Percentiles rank a stretch among this genome's conserved stretches.
phyloP scores from a whole-genome alignment of 2,888 invertebrate species.

The Temnothorax unifasciatus region DNA sequence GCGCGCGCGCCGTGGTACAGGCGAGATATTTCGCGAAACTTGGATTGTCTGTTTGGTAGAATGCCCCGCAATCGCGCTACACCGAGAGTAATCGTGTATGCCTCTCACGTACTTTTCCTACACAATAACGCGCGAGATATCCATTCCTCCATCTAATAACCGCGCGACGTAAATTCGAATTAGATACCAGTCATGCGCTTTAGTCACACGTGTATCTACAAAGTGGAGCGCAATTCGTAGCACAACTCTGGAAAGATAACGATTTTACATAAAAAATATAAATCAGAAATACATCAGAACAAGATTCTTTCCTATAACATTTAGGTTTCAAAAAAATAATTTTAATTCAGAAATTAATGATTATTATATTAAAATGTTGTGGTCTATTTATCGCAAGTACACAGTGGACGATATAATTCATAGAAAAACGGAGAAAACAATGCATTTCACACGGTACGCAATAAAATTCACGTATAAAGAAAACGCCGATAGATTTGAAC shows the following conservation, averaged over 20 bases:
- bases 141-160: conserved; percentile 48
- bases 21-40: conserved; percentile 60
- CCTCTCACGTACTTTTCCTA: conserved; percentile 47
- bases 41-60: conserved; percentile 51
- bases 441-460: not conserved
- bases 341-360: not conserved
- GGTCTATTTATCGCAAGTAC: not conserved
- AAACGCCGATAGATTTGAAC: not conserved
- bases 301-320: not conserved
- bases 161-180: conserved; percentile 42
- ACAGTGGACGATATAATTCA: not conserved
- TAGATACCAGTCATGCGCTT: conserved; percentile 17
- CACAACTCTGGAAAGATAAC: not conserved
- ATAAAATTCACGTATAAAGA: not conserved
- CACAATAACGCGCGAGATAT: conserved; percentile 51
- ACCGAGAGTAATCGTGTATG: conserved; percentile 33
- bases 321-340: not conserved
- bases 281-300: not conserved
- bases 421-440: not conserved
- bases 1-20: not conserved
- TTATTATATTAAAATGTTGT: not conserved
- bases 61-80: not conserved
- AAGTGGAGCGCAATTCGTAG: not conserved
- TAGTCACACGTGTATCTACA: not conserved
- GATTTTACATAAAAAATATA: not conserved